These are phyloP conservation scores for Euplagia quadripunctaria DNA, from an alignment of 2,888 invertebrate species.

Conservation along the genomic window DNA sequence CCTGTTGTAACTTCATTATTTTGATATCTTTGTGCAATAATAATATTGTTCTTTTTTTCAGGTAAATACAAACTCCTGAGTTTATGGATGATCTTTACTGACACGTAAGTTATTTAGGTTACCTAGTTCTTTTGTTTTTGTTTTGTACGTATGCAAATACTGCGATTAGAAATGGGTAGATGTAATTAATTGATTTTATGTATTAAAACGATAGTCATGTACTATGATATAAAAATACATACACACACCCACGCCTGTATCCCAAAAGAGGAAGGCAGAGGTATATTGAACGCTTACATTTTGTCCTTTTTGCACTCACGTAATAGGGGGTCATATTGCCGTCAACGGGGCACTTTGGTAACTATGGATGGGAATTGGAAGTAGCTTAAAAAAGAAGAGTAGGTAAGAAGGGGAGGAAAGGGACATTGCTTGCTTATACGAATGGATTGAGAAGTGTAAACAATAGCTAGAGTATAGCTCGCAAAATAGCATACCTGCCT, in stretches of 20 bases:
- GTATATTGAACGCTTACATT: not conserved
- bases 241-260: not conserved
- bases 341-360: not conserved
- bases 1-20: not conserved
- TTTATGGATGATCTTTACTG: not conserved
- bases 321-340: not conserved
- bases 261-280: not conserved
- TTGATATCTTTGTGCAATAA: not conserved
- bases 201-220: not conserved
- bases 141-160: not conserved
- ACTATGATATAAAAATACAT: not conserved
- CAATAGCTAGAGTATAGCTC: no score
- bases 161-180: not conserved
- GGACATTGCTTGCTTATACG: no score
- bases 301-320: not conserved
- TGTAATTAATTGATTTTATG: not conserved
- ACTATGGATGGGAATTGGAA: not conserved
- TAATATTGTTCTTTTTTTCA: slow-evolving; percentile 10
- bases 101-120: slow-evolving; percentile 1
- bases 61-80: slow-evolving; percentile 8
- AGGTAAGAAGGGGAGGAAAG: no score
- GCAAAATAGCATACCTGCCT: no score
- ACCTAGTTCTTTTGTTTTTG: not conserved
- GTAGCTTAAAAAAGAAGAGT: no score
- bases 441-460: no score